Evolutionary conservation across 2,797 vertebrate species (phyloP).

Genomic region (Eulemur mongoz): DNA sequence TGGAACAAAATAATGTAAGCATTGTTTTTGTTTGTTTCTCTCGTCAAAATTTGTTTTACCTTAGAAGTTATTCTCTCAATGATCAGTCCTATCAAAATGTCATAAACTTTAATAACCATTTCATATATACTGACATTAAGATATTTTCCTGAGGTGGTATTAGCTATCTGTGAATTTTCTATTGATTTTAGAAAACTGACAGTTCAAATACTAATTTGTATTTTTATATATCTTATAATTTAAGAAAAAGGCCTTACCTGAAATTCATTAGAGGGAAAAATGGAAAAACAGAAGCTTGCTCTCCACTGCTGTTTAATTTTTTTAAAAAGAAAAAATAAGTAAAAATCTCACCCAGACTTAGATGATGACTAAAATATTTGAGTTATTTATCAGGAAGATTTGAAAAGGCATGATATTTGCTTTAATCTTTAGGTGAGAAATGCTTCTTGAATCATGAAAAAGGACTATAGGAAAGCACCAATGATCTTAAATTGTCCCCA

Average conservation of each 20-base stretch:
- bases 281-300: background rate
- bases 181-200: background rate
- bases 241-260: background rate
- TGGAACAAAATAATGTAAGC: background rate
- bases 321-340: background rate
- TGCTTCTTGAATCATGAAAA: slow-evolving; percentile 24
- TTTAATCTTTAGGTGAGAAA: slow-evolving; percentile 45
- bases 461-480: background rate
- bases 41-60: background rate
- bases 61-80: slow-evolving; percentile 28
- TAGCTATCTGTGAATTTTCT: background rate
- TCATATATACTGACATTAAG: slow-evolving; percentile 17
- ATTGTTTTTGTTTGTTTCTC: background rate
- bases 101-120: slow-evolving; percentile 48
- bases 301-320: background rate
- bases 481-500: background rate
- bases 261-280: background rate
- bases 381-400: slow-evolving; percentile 8
- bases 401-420: slow-evolving; percentile 23
- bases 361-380: background rate
- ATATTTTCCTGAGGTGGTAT: background rate
- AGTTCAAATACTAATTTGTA: background rate
- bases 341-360: background rate
- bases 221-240: slow-evolving; percentile 4
- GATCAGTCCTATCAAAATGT: slow-evolving; percentile 27